Base-by-base conservation (phyloP, 30 jellyfish, hydroid and myxozoan species). In the Haliclystus octoradiatus region DNA sequence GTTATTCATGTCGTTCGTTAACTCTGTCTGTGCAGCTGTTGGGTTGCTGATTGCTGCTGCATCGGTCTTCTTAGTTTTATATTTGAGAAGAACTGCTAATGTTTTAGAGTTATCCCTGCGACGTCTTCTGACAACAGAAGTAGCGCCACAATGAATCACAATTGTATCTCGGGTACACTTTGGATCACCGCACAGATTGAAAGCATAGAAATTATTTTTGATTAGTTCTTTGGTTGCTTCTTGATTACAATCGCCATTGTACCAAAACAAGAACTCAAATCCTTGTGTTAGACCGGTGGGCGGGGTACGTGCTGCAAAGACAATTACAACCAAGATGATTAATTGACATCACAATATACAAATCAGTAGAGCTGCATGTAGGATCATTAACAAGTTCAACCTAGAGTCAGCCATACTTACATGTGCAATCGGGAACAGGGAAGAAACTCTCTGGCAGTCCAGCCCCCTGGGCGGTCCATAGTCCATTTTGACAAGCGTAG, bases 231-330 rank as follows among this genome's bases (percentile, higher is more conserved):
- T 81, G 0, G 85, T 78, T 30, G 96, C 94, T 26, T 28, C 60
- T 24, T 70, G 25, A 19, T 30, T 33, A 26, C 96, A 85, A 29
- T 78, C 92, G 19, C 96, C 96, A 3, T 67, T 57, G 69, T 70
- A 85, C 12, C 49, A 26, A 34, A 70, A 78, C 26, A 47, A 33
- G 34, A 65, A 30, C 34, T 29, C 47, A 62, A 80, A 26, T 5
- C 26, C 71, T 33, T 5, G 12, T 4, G 19, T 40, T 19, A 40
- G 57, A 40, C 57, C 57, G 57, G 57, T 40, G 9, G 57, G 57
- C 19, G 57, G 57, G 9, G 57, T 5, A 19, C 57, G 57, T 19
- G 19, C 57, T 40, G 19, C 9, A 40, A 40, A n/a, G n/a, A n/a
- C n/a, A n/a, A n/a, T n/a, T n/a, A n/a, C n/a, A n/a, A n/a, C n/a